Base-by-base conservation (phyloP, 2,113 vertebrate genomes). In the Rhea pennata region DNA sequence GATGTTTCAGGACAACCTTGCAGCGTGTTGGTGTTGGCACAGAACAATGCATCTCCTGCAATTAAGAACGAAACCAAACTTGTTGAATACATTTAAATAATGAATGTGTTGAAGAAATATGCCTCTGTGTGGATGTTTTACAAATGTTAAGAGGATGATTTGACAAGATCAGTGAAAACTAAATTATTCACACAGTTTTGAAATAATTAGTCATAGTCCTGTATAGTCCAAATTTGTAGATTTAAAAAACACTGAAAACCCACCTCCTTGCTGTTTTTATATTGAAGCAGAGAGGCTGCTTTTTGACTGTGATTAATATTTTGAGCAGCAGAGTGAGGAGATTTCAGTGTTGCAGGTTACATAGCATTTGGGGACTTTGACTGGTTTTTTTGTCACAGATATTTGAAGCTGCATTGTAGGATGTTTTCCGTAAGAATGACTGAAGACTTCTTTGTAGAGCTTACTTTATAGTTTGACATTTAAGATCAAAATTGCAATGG, bases 341-440 rank as follows among this genome's bases (percentile, higher is more conserved):
- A 44, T 87, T 65, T 85, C 59, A 20, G 59, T 51, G 36, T 42
- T 67, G 9, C 21, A 39, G 2, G 1, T 69, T 83, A 29, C 16
- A 15, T 9, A 26, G 50, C 27, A 31, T 88, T 72, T 90, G 65
- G 21, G 61, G 56, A 65, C 23, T 59, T 77, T 21, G 44, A 29
- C 36, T 40, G 23, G 23, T 40, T 33, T 31, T 20, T 21, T 23
- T 21, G 0, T 6, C 27, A 6, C 7, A 72, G 53, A 31, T 82
- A 31, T 89, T 87, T 66, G 39, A 82, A 89, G 42, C 53, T 83
- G 53, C 67, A n/a, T n/a, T 77, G 71, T 83, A 64, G 53, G 59
- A 50, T 88, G 66, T 87, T 93, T 94, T 93, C 81, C 75, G 76
- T 71, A 64, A 78, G 91, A 91, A 87, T 40, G 53, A 79, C 54